Base-by-base conservation (phyloP, 2,797 vertebrate genomes). In the Leuciscus waleckii region DNA sequence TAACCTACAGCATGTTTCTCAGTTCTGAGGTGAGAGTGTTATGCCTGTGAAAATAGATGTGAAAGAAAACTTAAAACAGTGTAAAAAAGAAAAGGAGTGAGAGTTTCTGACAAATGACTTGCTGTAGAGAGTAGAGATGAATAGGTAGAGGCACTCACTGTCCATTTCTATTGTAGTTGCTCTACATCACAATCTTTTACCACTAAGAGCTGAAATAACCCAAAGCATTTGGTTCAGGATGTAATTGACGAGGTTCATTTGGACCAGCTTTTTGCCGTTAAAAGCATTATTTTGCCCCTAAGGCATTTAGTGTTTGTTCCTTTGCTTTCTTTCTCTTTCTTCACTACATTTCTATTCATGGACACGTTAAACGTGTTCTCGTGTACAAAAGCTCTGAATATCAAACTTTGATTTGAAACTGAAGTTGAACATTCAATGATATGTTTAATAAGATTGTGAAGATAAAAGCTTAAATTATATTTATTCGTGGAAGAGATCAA, bases 241-340 rank as follows among this genome's bases (percentile, higher is more conserved):
- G 92, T 92, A 94, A 94, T 93, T 93, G 93, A 94, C 91, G 90
- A 93, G 92, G 91, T 94, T 93, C 92, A 94, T 94, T 95, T 94
- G 92, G 90, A 92, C 92, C 89, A 92, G 91, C 88, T 91, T 92
- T 93, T 92, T 89, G 29, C 88, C 85, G 85, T 85, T 93, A 94
- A 94, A 94, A 94, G 93, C 92, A 90, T 94, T 88, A 84, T 90
- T 92, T 92, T 89, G 93, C 94, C 94, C 87, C 85, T 56, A 93
- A 94, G 92, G 46, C 46, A 49, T 79, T 29, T 74, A 39, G 79
- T 79, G 23, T 81, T 77, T 75, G 80, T 37, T 8, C 61, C 17
- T 76, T 75, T 65, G 58, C 58, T 67, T 49, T 49, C 35, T 63
- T 63, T 29, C 29, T 65, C 26, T 63, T 16, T 16, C 26, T 16